Evolutionary conservation across 2,113 vertebrate genomes (phyloP), one percentile per base, ranked within the genome.

Genomic region (Pelecanus crispus): DNA sequence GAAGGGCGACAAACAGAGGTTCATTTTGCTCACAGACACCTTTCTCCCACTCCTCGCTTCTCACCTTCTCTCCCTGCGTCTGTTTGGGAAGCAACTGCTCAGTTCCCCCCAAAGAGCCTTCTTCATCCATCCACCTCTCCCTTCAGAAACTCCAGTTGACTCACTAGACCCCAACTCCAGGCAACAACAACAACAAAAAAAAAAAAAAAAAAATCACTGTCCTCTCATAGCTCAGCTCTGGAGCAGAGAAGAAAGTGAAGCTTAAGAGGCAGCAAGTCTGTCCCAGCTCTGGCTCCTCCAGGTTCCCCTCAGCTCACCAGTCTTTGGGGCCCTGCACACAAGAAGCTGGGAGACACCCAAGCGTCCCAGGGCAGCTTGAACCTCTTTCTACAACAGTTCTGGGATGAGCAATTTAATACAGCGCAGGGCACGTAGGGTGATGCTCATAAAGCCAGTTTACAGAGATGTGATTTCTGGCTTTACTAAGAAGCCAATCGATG

Each of bases 401-500:
- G 42, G 7, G 38, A 72, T 3, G 6, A 24, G 20, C 11, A 42
- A 13, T 45, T 81, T 25, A 56, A 49, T 24, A 38, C 42, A 59
- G 38, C 3, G 1, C 42, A 67, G 55, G 73, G 59, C 20, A 71
- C 8, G 0, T 1, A 20, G 5, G 5, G 59, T 7, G 16, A 63
- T 65, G n/a, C 42, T 44, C 7, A 61, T 22, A 80, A 70, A 75
- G 36, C 22, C 22, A 42, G 5, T 5, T 50, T 16, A 9, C 32
- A 75, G 75, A 68, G 13, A 38, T 20, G 18, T 6, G 24, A 53
- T 49, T 86, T 73, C 53, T 77, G 10, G 38, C n/a, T 65, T 88
- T 28, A 73, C 22, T 40, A 61, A 75, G n/a, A n/a, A 42, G 14
- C 16, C 62, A 68, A 3, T 21, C 42, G 71, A 17, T 10, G 4